Evolutionary conservation across 2,888 invertebrate species (phyloP).

Genomic region (Dicyrtomina minuta): DNA sequence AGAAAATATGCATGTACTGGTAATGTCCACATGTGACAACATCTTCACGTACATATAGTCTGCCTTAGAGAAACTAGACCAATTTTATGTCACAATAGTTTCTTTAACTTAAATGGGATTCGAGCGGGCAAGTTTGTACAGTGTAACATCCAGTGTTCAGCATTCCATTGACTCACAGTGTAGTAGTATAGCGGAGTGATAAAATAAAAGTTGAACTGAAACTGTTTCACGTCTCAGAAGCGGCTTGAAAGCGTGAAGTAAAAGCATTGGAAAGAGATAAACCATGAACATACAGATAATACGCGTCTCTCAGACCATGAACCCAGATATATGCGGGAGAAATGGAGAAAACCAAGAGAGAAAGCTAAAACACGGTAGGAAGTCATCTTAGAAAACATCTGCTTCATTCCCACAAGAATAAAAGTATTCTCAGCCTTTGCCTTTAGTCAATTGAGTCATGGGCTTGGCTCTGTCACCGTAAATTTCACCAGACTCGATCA

Average conservation of each 20-base stretch:
- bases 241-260: not conserved
- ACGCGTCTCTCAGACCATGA: too few species aligned
- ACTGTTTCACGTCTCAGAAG: constrained; percentile 12
- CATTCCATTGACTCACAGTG: not conserved
- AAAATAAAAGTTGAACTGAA: not conserved
- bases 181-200: not conserved
- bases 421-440: not conserved
- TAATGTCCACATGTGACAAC: too few species aligned
- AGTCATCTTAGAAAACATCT: not conserved
- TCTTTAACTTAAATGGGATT: not conserved
- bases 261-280: not conserved
- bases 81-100: too few species aligned
- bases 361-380: too few species aligned
- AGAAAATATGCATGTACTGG: too few species aligned
- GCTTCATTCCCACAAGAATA: constrained; percentile 10
- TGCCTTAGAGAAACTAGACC: too few species aligned
- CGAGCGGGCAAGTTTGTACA: not conserved
- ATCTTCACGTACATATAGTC: too few species aligned
- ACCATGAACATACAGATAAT: not conserved
- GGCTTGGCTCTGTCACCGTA: constrained; percentile 1
- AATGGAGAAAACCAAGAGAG: too few species aligned
- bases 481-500: not conserved
- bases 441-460: not conserved
- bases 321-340: too few species aligned
- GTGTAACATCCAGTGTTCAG: too few species aligned